A percentile compares a stretch with the other conserved stretches of the same genome.
Conservation (phyloP, 1,140 invertebrate species). For the Drosophila melanogaster region Release_6_plus_ISO1_MT NT_037436.4:4886001-4886500, state of each 20-base stretch:
- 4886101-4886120: slow-evolving; percentile 54
- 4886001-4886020: slow-evolving; percentile 68
- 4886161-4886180: slow-evolving; percentile 50
- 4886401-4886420: slow-evolving; percentile 35
- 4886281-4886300: slow-evolving; percentile 38
- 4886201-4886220: slow-evolving; percentile 21
- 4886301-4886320: slow-evolving; percentile 38
- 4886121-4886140: slow-evolving; percentile 39
- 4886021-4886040: slow-evolving; percentile 43
- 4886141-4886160: slow-evolving; percentile 43
- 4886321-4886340: not conserved
- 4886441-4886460: slow-evolving; percentile 12
- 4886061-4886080: not conserved
- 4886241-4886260: slow-evolving; percentile 41
- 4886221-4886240: slow-evolving; percentile 31
- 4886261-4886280: slow-evolving; percentile 21
- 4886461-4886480: slow-evolving; percentile 52
- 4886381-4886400: slow-evolving; percentile 21
- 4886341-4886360: slow-evolving; percentile 6
- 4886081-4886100: slow-evolving; percentile 33
- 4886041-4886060: slow-evolving; percentile 20
- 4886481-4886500: slow-evolving; percentile 77
- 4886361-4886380: not conserved
- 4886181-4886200: slow-evolving; percentile 12
- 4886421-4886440: slow-evolving; percentile 12